Base-by-base conservation (phyloP, 2,113 vertebrate species). In the Stegostoma tigrinum region DNA sequence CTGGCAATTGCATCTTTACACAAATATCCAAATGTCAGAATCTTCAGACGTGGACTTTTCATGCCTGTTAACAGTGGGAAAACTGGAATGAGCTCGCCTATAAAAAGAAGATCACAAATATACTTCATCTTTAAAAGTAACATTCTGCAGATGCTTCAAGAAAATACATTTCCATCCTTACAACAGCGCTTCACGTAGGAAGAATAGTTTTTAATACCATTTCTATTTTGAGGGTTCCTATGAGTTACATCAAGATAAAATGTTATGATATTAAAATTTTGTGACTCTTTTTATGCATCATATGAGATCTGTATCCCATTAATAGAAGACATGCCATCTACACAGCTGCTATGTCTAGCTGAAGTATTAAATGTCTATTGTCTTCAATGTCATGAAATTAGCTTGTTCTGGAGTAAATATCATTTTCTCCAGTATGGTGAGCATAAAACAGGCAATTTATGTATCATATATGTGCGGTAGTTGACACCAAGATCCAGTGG, bases 1-100 rank as follows among this genome's bases (percentile, higher is more conserved):
- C 66, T 24, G 45, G 91, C 64, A 94, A 67, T 94, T 94, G 70
- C 66, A 27, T 94, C 68, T 68, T 94, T 94, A 68, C 66, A 94
- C 91, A 45, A 68, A 38, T 0, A 1, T 42, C 42, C 23, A 94
- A 66, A 8, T 38, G 67, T 38, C 90, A 23, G 17, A 21, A 66
- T 67, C 61, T 93, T 93, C 61, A 93, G 34, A 67, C 90, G 67
- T 1, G 19, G 64, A 68, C 64, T 42, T 94, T 38, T 68, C 66
- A 68, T 94, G 0, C n/a, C 38, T 68, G 21, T 23, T 70, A 94
- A 67, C 66, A 14, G 66, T 94, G n/a, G 38, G n/a, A 42, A 94
- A 94, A 45, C 91, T 67, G 38, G 38, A 94, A 68, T 12, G 17
- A 90, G 27, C 52, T n/a, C 17, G 24, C 91, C 17, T 67, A 5